Base-by-base conservation (phyloP, 2,113 vertebrate genomes). In the Emberiza fucata region DNA sequence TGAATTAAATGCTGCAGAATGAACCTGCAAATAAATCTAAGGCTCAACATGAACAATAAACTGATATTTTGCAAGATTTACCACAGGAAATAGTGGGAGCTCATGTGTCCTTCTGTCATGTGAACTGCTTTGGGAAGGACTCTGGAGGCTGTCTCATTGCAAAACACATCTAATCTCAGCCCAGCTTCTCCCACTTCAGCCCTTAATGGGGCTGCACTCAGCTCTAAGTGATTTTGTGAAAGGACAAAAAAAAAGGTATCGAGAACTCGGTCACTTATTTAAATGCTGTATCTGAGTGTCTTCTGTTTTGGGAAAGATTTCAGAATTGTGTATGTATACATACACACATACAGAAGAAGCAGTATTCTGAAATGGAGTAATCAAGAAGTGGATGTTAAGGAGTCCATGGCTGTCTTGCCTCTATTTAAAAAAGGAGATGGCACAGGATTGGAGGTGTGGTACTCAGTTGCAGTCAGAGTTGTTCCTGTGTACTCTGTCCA, bases 41-140 rank as follows among this genome's bases (percentile, higher is more conserved):
- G 40, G 50, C 81, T 92, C 47, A 81, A 22, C 13, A 2, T 33
- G 25, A 81, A 45, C 28, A 22, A 19, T 83, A 33, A 86, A 66
- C 33, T 81, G 5, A 0, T 37, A 33, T 42, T 90, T 88, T 0
- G 1, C n/a, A 59, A 73, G 29, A 61, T 92, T 40, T 73, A 60
- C 71, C 33, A 42, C 17, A 35, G 54, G 15, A 68, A 45, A 64
- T 75, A 65, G 39, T 9, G 9, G 9, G 54, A 65, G 11, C 18
- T 86, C 2, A 3, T 33, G 27, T 64, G 47, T 48, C 56, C 65
- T 85, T 87, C 61, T 54, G 11, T 86, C 69, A 13, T 3, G 1
- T 44, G 35, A 81, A 65, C 0, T 1, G 31, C 29, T 47, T 50
- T 0, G 0, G 23, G 14, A 72, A 8, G 12, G 8, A 22, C 29